Evolutionary conservation across 1,140 invertebrate genomes (phyloP).

Genomic region (Anthonomus grandis): DNA sequence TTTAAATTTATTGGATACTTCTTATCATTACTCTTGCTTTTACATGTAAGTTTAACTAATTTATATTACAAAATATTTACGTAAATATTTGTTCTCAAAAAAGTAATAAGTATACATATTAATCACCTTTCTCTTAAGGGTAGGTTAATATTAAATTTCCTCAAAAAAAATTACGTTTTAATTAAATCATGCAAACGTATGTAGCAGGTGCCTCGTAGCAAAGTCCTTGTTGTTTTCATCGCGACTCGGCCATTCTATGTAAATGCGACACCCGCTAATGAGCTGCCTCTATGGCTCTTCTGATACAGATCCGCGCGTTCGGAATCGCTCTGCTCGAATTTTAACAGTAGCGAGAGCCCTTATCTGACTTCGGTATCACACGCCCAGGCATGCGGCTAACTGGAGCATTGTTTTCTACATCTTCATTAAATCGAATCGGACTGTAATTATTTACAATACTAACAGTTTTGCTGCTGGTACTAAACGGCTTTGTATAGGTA

Average conservation of each 20-base stretch:
- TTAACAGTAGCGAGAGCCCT: conserved; percentile 24
- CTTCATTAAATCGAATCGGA: conserved; percentile 20
- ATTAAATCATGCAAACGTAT: conserved; percentile 37
- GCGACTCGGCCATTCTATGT: conserved; percentile 43
- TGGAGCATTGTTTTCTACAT: conserved; percentile 29
- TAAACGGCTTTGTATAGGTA: too few species aligned
- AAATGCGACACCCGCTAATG: conserved; percentile 48
- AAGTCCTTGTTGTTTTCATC: too few species aligned
- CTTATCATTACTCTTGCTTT: too few species aligned
- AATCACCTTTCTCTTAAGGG: too few species aligned
- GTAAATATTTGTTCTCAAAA: too few species aligned
- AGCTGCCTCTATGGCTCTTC: conserved; percentile 27
- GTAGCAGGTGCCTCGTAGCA: conserved; percentile 35
- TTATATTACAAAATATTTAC: too few species aligned
- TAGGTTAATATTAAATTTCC: too few species aligned
- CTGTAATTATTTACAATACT: conserved; percentile 22
- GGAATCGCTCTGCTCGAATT: conserved; percentile 22
- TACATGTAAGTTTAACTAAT: too few species aligned
- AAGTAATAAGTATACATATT: too few species aligned
- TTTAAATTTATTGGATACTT: too few species aligned
- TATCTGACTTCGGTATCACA: conserved; percentile 27
- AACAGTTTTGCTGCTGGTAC: conserved; percentile 12
- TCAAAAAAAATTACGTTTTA: conserved; percentile 35
- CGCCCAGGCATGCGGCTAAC: conserved; percentile 17
- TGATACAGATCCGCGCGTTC: conserved; percentile 20